Conservation (phyloP, 1,140 invertebrate species). For the Oreohelix idahoensis region DNA sequence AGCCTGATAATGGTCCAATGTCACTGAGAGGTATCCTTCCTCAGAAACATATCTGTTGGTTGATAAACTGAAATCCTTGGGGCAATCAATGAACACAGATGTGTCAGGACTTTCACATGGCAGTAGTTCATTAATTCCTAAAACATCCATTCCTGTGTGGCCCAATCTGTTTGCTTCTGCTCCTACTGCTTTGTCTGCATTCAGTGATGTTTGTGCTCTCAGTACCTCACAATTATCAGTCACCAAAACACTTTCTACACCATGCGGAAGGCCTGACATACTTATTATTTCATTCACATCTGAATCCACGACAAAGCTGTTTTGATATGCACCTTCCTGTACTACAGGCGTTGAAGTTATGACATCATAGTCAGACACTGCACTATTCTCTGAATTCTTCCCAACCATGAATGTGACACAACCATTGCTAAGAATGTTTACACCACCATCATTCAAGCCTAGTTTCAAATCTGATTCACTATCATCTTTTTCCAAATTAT, state of each 20-base stretch:
- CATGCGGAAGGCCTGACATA: neutral
- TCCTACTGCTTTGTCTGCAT: too few species aligned
- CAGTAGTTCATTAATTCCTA: neutral
- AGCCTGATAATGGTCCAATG: neutral
- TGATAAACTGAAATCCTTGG: neutral
- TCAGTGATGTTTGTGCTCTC: too few species aligned
- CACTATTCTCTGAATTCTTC: neutral
- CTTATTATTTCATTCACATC: neutral
- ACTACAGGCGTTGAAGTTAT: neutral
- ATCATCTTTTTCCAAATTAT: neutral
- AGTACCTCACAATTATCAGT: too few species aligned
- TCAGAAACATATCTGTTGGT: neutral
- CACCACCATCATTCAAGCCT: neutral
- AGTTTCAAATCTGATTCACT: neutral
- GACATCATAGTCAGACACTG: neutral
- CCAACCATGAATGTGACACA: neutral
- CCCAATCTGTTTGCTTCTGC: too few species aligned
- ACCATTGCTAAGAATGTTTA: neutral
- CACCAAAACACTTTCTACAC: neutral
- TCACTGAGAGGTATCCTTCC: neutral
- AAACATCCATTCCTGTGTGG: neutral
- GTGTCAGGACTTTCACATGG: neutral
- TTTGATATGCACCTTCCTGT: neutral
- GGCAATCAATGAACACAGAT: neutral
- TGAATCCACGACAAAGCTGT: neutral